Evolutionary conservation across 1,140 invertebrate genomes (phyloP).

Genomic region (Archegozetes longisetosus): DNA sequence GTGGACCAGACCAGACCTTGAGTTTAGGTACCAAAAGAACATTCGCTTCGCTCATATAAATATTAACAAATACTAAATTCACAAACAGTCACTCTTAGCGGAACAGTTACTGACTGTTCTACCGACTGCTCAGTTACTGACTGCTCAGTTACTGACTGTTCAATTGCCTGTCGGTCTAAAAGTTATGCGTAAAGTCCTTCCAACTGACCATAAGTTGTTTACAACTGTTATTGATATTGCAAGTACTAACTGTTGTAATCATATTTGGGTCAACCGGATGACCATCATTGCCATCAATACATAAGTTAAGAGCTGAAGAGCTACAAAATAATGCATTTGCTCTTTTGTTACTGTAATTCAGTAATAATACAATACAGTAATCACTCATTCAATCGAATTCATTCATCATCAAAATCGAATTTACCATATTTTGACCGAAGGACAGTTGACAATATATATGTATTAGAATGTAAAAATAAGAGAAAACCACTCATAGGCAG

Average conservation of each 20-base stretch:
- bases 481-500: too few relatives aligned
- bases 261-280: neutral
- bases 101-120: neutral
- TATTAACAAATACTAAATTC: neutral
- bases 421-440: neutral
- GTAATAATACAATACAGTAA: neutral
- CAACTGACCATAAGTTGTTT: neutral
- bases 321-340: neutral
- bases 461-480: too few relatives aligned
- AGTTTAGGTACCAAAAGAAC: neutral
- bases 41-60: too few relatives aligned
- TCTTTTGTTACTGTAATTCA: neutral
- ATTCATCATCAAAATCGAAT: neutral
- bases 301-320: neutral
- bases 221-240: neutral
- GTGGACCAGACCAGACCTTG: neutral
- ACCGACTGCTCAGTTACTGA: neutral
- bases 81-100: neutral
- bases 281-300: neutral
- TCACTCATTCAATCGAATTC: neutral
- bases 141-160: neutral
- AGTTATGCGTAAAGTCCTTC: neutral
- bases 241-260: neutral
- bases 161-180: neutral
- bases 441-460: neutral